Evolutionary conservation across 2,113 vertebrate genomes (phyloP).

Genomic region (Uria lomvia): DNA sequence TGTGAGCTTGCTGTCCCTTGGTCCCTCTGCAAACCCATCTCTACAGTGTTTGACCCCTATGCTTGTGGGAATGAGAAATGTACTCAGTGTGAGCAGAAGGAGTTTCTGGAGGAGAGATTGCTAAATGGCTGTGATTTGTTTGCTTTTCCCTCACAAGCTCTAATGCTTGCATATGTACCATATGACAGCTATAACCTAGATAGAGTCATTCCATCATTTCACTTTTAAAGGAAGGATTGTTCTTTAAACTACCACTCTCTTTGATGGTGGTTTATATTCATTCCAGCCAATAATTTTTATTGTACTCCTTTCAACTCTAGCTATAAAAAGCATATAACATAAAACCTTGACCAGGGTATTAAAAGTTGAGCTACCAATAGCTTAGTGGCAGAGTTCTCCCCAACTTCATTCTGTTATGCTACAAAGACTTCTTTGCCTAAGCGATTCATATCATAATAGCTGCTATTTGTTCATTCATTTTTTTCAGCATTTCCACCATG

Average conservation of each 20-base stretch:
- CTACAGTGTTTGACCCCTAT: not conserved
- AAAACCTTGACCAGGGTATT: not conserved
- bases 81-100: not conserved
- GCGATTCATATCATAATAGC: not conserved
- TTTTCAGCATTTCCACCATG: not conserved
- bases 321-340: not conserved
- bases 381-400: not conserved
- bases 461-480: not conserved
- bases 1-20: not conserved
- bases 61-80: not conserved
- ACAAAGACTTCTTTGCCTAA: not conserved
- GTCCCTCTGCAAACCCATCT: not conserved
- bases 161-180: not conserved
- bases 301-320: not conserved
- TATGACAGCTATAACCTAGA: not conserved
- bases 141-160: not conserved
- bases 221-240: not conserved
- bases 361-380: not conserved
- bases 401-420: not conserved
- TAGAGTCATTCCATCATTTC: not conserved
- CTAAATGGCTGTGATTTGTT: not conserved
- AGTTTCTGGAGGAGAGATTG: not conserved
- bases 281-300: not conserved
- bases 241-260: not conserved
- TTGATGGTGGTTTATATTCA: not conserved